Base-by-base conservation (phyloP, 2,797 vertebrate genomes). In the Botia almorhae region DNA sequence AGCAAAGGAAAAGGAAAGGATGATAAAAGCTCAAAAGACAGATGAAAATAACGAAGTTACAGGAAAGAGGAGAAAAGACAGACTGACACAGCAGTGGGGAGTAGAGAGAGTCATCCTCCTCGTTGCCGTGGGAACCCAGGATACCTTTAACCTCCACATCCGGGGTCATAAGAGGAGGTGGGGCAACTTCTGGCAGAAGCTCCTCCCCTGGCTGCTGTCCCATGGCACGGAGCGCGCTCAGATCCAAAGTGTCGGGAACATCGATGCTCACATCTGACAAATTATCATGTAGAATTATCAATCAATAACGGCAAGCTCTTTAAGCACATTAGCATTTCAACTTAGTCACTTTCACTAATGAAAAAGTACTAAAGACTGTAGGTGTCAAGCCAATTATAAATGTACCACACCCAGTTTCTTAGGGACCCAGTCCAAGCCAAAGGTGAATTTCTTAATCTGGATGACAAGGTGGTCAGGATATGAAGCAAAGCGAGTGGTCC, bases 41-140 rank as follows among this genome's bases (percentile, higher is more conserved):
- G 70, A 74, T 73, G 50, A 46, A 69, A 65, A 33, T n/a, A 63
- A 33, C 14, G 7, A 81, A 4, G 69, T 17, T 2, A 3, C 69
- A 50, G 65, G 55, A 75, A 82, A 76, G 84, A 81, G 88, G 89
- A 87, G 85, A 87, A 91, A 74, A 96, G 96, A 97, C 93, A 95
- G 96, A 99, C 97, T 99, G 97, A 99, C 97, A 99, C 95, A 95
- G 93, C 92, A 95, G 94, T 92, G 97, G 97, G 95, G 98, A 99
- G 97, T 97, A 98, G 96, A 98, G 98, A 81, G 97, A 99, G 96
- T 99, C 97, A 95, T 99, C 97, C 92, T 98, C 98, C 91, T 99
- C 97, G 96, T 96, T 98, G 96, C 97, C 96, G 93, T 98, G 96
- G 96, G 92, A 98, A 96, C 98, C 97, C 96, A 98, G 97, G 97